Evolutionary conservation across 2,113 vertebrate genomes (phyloP).

Genomic region (Myxocyprinus asiaticus): DNA sequence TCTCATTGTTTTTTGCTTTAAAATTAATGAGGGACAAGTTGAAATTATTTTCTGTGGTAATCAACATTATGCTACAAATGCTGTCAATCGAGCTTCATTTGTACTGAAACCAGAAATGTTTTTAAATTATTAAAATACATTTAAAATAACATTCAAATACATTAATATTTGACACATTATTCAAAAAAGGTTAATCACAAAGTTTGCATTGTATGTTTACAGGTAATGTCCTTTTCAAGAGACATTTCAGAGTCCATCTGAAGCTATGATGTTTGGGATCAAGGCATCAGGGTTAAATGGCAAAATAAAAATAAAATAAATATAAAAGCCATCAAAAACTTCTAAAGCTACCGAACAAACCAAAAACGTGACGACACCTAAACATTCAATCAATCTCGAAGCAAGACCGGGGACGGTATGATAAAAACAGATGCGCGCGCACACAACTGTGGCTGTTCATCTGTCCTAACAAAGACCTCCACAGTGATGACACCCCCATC

Average conservation of each 20-base stretch:
- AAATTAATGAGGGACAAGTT: no score
- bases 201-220: background rate
- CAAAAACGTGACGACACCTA: background rate
- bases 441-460: constrained; percentile 11
- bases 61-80: no score
- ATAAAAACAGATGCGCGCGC: background rate
- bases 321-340: background rate
- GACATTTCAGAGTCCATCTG: background rate
- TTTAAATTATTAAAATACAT: no score
- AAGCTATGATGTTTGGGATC: background rate
- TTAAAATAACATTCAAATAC: no score
- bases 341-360: background rate
- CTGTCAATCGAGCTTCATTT: no score
- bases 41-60: no score
- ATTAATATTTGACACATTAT: no score
- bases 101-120: no score
- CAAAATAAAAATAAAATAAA: background rate
- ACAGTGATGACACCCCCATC: constrained; percentile 47
- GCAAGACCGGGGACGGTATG: background rate
- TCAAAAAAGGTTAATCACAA: background rate
- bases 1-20: no score
- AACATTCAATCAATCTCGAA: no score
- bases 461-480: constrained; percentile 31
- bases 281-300: background rate
- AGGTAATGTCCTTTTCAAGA: no score